These are phyloP conservation scores for Dicentrarchus labrax DNA, from an alignment of 2,113 vertebrate genomes.

Conservation along the genomic window DNA sequence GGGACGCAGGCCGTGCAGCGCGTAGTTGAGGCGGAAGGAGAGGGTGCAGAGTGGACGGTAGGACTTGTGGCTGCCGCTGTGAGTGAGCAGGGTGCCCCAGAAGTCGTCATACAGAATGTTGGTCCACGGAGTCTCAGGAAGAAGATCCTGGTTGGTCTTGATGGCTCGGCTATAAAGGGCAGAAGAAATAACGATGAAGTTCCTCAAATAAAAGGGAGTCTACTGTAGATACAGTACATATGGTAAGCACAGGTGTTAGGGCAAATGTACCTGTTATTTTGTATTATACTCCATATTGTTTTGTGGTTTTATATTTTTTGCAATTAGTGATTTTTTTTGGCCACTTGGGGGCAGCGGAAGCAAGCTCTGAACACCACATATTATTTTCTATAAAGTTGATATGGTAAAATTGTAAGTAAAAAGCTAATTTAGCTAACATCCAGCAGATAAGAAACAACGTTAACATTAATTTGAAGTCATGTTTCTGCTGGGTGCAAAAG, in stretches of 20 bases:
- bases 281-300: too few relatives aligned
- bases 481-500: too few relatives aligned
- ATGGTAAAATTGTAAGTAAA: too few relatives aligned
- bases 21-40: constrained; percentile 95
- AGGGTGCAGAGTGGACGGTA: constrained; percentile 96
- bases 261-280: too few relatives aligned
- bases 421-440: too few relatives aligned
- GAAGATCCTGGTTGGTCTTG: constrained; percentile 98
- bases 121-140: constrained; percentile 94
- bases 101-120: constrained; percentile 98
- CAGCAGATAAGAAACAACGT: too few relatives aligned
- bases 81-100: constrained; percentile 96
- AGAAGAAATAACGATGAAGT: constrained; percentile 1
- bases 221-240: too few relatives aligned
- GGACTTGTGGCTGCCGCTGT: constrained; percentile 99
- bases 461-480: too few relatives aligned
- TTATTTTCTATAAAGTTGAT: too few relatives aligned
- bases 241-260: too few relatives aligned
- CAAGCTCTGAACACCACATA: too few relatives aligned
- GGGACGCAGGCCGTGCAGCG: constrained; percentile 90
- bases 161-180: constrained; percentile 91
- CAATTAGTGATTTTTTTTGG: background rate
- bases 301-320: too few relatives aligned
- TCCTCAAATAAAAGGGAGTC: background rate
- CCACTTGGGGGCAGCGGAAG: background rate